These are phyloP conservation scores for Brenthis hecate DNA, from an alignment of 2,888 invertebrate species.

Conservation along the genomic window DNA sequence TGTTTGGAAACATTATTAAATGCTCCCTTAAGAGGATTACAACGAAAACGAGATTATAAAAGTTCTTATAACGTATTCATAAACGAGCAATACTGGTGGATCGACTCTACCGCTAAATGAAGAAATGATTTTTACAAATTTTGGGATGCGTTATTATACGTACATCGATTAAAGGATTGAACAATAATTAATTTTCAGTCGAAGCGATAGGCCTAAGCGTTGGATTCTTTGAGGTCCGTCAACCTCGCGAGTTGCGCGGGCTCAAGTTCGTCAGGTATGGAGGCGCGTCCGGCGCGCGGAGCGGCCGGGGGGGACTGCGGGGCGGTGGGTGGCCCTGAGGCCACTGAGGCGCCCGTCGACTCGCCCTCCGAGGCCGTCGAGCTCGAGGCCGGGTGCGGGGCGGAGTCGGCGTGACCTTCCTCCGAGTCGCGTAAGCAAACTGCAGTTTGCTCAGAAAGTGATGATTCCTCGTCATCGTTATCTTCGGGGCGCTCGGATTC, in stretches of 20 bases:
- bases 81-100: neutral
- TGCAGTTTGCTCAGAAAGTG: slow-evolving; percentile 75
- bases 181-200: slow-evolving; percentile 9
- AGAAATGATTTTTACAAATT: slow-evolving; percentile 3
- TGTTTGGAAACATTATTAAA: neutral
- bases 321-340: slow-evolving; percentile 80
- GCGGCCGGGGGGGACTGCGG: slow-evolving; percentile 84
- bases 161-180: slow-evolving; percentile 3
- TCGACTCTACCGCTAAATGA: slow-evolving; percentile 3
- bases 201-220: slow-evolving; percentile 84
- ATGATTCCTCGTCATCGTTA: slow-evolving; percentile 73
- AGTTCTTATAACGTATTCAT: slow-evolving; percentile 1
- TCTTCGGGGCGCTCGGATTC: slow-evolving; percentile 53
- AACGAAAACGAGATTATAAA: slow-evolving; percentile 9
- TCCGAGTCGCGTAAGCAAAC: slow-evolving; percentile 73
- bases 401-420: slow-evolving; percentile 82
- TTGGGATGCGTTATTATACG: neutral
- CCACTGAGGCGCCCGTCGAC: slow-evolving; percentile 82
- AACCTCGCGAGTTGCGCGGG: slow-evolving; percentile 93
- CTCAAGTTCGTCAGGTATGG: slow-evolving; percentile 94
- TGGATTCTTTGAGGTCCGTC: slow-evolving; percentile 94
- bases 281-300: slow-evolving; percentile 89
- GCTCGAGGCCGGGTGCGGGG: slow-evolving; percentile 83
- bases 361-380: slow-evolving; percentile 86
- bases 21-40: neutral